Evolutionary conservation across 2,113 vertebrate species (phyloP).

Genomic region (Osmerus eperlanus): DNA sequence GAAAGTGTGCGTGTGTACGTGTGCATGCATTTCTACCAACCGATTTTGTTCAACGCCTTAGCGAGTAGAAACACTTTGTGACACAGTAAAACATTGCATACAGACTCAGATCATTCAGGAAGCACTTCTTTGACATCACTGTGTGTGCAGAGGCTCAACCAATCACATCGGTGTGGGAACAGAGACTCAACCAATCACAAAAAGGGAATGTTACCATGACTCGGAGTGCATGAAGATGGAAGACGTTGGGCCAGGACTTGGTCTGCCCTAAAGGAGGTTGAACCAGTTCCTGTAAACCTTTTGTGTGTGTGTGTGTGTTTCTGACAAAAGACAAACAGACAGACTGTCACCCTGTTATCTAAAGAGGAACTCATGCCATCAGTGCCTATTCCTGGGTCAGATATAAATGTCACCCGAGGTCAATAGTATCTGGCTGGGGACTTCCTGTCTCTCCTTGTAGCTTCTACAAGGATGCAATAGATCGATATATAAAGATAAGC

Average conservation of each 20-base stretch:
- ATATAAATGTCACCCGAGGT: too few relatives aligned
- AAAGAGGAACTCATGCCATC: conserved; percentile 33
- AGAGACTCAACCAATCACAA: conserved; percentile 48
- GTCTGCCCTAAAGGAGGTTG: not conserved
- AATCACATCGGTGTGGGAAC: conserved; percentile 17
- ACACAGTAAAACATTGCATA: conserved; percentile 52
- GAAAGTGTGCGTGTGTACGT: not conserved
- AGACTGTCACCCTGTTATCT: conserved; percentile 29
- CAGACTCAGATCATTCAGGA: conserved; percentile 58
- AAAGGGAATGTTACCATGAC: conserved; percentile 75
- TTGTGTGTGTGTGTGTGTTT: conserved; percentile 8
- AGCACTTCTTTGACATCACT: conserved; percentile 76
- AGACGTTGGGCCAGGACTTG: conserved; percentile 30
- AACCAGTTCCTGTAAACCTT: conserved; percentile 14
- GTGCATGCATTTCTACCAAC: not conserved
- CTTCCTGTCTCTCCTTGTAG: conserved; percentile 8
- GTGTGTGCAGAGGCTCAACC: conserved; percentile 43
- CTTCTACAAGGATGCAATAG: conserved; percentile 53
- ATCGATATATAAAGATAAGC: conserved; percentile 4
- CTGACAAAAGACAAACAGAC: conserved; percentile 24
- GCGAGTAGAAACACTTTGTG: conserved; percentile 32
- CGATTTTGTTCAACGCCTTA: conserved; percentile 22
- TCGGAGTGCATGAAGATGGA: conserved; percentile 64
- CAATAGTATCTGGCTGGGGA: too few relatives aligned
- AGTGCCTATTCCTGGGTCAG: conserved; percentile 56